These are phyloP conservation scores for Helarctos malayanus DNA, from an alignment of 2,797 vertebrate species.

Conservation along the genomic window DNA sequence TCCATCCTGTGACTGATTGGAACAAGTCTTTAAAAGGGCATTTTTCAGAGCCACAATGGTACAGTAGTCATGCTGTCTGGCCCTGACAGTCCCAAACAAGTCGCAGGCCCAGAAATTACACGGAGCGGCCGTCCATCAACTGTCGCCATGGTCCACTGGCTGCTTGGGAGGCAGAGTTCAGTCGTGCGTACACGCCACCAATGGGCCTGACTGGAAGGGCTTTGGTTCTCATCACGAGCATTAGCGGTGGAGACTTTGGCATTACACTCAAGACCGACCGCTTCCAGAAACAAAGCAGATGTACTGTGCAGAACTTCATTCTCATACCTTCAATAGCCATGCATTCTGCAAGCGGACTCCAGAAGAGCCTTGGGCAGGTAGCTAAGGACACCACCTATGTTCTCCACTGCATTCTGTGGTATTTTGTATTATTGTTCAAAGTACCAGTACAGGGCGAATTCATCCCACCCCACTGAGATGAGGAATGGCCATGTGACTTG, in stretches of 20 bases:
- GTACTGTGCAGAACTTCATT: neutral
- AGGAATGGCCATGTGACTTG: neutral
- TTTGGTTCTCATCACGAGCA: conserved; percentile 2
- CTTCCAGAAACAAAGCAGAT: conserved; percentile 45
- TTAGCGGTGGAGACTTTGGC: neutral
- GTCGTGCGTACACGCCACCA: conserved; percentile 51
- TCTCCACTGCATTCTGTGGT: neutral
- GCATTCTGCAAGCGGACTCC: neutral
- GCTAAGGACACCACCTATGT: neutral
- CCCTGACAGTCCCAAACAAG: conserved; percentile 73
- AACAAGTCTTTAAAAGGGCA: conserved; percentile 73
- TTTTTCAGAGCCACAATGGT: conserved; percentile 73
- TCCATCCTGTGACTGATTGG: conserved; percentile 57
- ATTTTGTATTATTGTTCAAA: neutral
- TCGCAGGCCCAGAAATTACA: conserved; percentile 76
- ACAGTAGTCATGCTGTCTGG: conserved; percentile 60
- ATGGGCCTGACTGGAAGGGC: neutral
- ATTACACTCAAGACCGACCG: neutral
- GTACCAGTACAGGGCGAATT: neutral
- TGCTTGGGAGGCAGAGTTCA: conserved; percentile 56
- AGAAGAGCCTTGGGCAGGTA: neutral
- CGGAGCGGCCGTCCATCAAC: conserved; percentile 65
- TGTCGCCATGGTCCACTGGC: conserved; percentile 41
- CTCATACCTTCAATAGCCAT: neutral
- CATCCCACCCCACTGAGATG: neutral